These are phyloP conservation scores for Arctia plantaginis DNA, from an alignment of 2,888 invertebrate species.

Conservation along the genomic window DNA sequence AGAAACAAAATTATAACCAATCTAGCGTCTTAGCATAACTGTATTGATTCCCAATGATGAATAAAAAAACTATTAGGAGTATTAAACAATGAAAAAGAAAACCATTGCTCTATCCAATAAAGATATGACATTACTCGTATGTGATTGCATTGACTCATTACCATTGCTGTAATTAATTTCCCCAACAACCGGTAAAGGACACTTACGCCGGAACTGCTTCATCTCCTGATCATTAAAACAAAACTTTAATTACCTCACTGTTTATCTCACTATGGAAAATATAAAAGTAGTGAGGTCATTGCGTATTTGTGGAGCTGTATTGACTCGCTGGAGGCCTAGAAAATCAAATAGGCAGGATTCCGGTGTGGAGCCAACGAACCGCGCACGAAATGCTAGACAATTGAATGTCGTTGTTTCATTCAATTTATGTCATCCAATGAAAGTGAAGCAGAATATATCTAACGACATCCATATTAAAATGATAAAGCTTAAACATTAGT, in stretches of 20 bases:
- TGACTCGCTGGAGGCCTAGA: slow-evolving; percentile 41
- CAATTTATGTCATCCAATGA: slow-evolving; percentile 11
- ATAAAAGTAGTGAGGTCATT: slow-evolving; percentile 20
- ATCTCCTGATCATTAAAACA: neutral
- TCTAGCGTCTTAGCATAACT: too few species aligned
- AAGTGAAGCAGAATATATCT: slow-evolving; percentile 3
- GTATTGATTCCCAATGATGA: too few species aligned
- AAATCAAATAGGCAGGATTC: slow-evolving; percentile 49
- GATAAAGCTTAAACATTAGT: neutral
- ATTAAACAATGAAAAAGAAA: neutral
- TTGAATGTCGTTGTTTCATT: slow-evolving; percentile 22
- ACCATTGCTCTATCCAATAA: neutral
- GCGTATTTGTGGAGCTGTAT: slow-evolving; percentile 37
- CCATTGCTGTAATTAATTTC: neutral
- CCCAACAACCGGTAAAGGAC: neutral
- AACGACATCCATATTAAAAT: neutral
- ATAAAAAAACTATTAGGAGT: too few species aligned
- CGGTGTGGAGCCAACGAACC: slow-evolving; percentile 46
- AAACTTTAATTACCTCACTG: neutral
- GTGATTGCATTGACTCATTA: neutral
- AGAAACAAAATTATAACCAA: too few species aligned
- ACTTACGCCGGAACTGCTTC: neutral
- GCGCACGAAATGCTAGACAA: slow-evolving; percentile 22
- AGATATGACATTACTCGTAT: neutral
- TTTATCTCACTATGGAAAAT: neutral